Conservation (phyloP, 2,113 vertebrate species). For the Antigone vipio region DNA sequence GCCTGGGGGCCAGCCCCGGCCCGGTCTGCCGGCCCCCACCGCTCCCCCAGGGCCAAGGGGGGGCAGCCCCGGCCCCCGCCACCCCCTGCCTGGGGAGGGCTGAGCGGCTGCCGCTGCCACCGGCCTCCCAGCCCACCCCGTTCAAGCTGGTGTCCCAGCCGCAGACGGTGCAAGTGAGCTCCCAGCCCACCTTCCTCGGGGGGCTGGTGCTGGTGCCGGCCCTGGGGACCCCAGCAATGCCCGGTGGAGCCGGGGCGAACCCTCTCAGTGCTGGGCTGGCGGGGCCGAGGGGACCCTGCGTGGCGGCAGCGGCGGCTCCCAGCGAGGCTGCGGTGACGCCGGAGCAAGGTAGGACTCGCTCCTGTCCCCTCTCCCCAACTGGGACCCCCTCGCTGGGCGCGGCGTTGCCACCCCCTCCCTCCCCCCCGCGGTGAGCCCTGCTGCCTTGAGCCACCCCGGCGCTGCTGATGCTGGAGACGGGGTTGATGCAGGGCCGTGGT, state of each 20-base stretch:
- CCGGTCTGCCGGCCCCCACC: slow-evolving; percentile 33
- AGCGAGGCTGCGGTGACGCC: not conserved
- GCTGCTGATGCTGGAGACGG: rapidly evolving
- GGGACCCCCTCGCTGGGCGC: not conserved
- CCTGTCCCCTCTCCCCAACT: not conserved
- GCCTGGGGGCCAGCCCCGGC: slow-evolving; percentile 5
- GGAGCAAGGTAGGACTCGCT: not conserved
- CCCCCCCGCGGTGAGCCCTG: rapidly evolving
- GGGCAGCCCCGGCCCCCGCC: not conserved
- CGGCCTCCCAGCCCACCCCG: slow-evolving; percentile 35
- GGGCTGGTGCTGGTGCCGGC: not conserved
- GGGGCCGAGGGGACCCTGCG: not conserved
- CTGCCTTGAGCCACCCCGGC: not conserved
- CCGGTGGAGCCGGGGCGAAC: not conserved
- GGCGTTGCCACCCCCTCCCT: not conserved
- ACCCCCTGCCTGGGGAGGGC: not conserved
- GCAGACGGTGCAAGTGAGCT: slow-evolving; percentile 61
- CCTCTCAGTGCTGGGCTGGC: rapidly evolving
- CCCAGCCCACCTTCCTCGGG: slow-evolving; percentile 27
- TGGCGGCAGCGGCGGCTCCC: not conserved
- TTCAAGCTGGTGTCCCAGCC: slow-evolving; percentile 63
- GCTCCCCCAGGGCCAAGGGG: not conserved
- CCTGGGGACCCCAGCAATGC: not conserved
- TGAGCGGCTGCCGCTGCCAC: not conserved
- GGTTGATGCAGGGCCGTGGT: rapidly evolving